Conservation (phyloP, 1,140 invertebrate species). For the Drosophila melanogaster region DNA sequence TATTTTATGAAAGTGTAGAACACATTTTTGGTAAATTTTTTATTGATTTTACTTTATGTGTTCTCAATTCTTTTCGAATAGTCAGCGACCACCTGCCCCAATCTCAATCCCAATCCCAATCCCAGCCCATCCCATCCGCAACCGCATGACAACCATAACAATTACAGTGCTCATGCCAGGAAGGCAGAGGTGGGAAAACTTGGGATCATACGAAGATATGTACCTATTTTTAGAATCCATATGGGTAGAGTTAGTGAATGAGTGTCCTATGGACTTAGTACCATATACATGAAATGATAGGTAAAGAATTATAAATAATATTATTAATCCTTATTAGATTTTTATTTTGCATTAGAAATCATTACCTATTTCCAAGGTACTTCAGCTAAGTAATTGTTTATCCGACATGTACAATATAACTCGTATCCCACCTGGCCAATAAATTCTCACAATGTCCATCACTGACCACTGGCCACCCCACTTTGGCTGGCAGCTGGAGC, state of each 20-base stretch:
- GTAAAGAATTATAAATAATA: too few relatives aligned
- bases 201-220: background rate
- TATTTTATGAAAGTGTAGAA: too few relatives aligned
- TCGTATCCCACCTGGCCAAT: background rate
- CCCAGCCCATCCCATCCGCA: constrained; percentile 12
- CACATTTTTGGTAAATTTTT: too few relatives aligned
- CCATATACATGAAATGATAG: too few relatives aligned
- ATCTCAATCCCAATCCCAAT: background rate
- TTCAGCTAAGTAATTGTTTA: too few relatives aligned
- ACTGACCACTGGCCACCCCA: constrained; percentile 31
- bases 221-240: background rate
- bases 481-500: constrained; percentile 34
- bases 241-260: background rate
- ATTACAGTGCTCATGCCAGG: constrained; percentile 60
- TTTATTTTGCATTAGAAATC: too few relatives aligned
- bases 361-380: too few relatives aligned
- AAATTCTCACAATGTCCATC: constrained; percentile 8
- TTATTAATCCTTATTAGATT: too few relatives aligned
- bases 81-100: background rate
- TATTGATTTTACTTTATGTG: background rate
- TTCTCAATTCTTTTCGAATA: background rate
- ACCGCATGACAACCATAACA: constrained; percentile 70
- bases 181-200: constrained; percentile 23
- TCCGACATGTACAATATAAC: too few relatives aligned
- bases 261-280: too few relatives aligned